Base-by-base conservation (phyloP, 2,888 invertebrate species). In the Liodrosophila aerea region DNA sequence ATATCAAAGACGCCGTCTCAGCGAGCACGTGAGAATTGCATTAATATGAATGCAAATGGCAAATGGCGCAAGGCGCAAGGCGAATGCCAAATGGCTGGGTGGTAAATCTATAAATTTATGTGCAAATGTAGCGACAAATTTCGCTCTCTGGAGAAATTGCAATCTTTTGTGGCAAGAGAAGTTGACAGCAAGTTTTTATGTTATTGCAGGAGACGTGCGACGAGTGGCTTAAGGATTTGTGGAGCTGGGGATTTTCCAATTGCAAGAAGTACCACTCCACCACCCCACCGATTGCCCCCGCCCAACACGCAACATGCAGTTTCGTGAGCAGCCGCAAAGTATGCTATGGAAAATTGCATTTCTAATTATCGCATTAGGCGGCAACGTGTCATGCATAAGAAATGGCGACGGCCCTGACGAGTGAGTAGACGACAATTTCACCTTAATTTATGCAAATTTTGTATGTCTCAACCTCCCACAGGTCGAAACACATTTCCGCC, bases 351-450 rank as follows among this genome's bases (percentile, higher is more conserved):
- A 87, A 86, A 87, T 89, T 86, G 87, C 87, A 80, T 80, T 88
- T 87, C 86, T 89, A 89, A 89, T 89, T 89, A 89, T 89, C 85
- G 83, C 86, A 85, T 87, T 88, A 86, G 85, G 77, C 70, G 54
- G 76, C 84, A 53, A 85, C 88, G 86, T 87, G 84, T 66, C 82
- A 64, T 87, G 89, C 88, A 89, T 89, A 85, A 87, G 88, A 82
- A 89, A 89, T 76, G 76, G 73, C 70, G 61, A 50, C 41, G 76
- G 45, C 49, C 57, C 82, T 68, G 73, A 74, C 68, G 86, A 87
- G 88, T 87, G 75, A 88, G 87, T 77, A 60, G 46, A 66, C 45
- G 40, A n/a, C n/a, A n/a, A 34, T 33, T 62, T 54, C 34, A 44
- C 36, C 62, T 56, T 58, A 67, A 84, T 70, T 77, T 85, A 85